Percentiles rank a stretch among this genome's conserved stretches.
Conservation (phyloP, 2,888 invertebrate genomes). For the Drosophila lacicola region DNA sequence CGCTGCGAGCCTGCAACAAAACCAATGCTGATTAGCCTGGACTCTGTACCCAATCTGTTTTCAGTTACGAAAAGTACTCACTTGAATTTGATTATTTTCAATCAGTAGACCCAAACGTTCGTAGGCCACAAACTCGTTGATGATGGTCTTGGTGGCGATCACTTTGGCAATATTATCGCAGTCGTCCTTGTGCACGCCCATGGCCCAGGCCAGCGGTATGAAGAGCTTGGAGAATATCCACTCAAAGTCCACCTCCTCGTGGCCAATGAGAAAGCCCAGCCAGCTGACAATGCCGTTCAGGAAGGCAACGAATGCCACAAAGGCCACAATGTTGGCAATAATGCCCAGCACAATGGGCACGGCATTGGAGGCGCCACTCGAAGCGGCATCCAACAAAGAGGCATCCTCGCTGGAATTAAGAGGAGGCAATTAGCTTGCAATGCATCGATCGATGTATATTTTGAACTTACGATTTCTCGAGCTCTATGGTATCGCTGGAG, state of each 20-base stretch:
- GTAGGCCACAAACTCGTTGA: conserved; percentile 97
- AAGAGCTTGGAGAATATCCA: conserved; percentile 94
- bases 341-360: conserved; percentile 94
- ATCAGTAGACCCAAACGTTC: conserved; percentile 90
- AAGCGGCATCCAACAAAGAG: conserved; percentile 95
- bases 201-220: conserved; percentile 94
- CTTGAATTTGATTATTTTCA: conserved; percentile 77
- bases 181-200: conserved; percentile 90
- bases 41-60: background rate
- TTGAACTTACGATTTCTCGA: conserved; percentile 88
- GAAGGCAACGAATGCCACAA: conserved; percentile 94
- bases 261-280: conserved; percentile 92
- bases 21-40: background rate
- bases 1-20: conserved; percentile 88
- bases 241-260: conserved; percentile 88
- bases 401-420: conserved; percentile 88
- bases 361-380: conserved; percentile 93
- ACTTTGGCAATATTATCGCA: conserved; percentile 91
- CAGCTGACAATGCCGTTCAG: conserved; percentile 92
- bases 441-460: background rate
- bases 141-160: conserved; percentile 94
- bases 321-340: conserved; percentile 95
- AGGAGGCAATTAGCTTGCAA: background rate
- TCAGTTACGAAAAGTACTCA: conserved; percentile 17
- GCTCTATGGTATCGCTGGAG: conserved; percentile 90